Evolutionary conservation across 2,113 vertebrate genomes (phyloP).

Genomic region (Sphyrna mokarran): DNA sequence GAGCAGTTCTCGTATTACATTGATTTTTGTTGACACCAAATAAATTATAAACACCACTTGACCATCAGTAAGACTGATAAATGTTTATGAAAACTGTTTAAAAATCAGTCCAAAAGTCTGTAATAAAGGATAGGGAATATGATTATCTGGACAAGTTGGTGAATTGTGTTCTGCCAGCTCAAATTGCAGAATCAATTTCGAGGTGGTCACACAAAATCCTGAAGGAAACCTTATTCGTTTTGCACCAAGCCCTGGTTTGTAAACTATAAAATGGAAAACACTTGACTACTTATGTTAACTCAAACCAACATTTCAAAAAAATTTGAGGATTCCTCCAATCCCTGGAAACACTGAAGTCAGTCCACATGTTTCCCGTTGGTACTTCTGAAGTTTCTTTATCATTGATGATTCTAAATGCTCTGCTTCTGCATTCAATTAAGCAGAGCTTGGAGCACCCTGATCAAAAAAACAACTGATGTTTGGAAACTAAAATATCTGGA

Average conservation of each 20-base stretch:
- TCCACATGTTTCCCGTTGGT: not conserved
- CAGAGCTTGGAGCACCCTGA: not conserved
- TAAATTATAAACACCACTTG: conserved; percentile 7
- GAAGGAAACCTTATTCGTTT: not conserved
- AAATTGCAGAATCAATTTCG: not conserved
- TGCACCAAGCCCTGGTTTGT: not conserved
- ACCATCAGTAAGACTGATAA: not conserved
- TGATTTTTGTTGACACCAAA: not conserved
- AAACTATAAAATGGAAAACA: not conserved
- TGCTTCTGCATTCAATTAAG: not conserved
- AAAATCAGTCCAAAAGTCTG: not conserved
- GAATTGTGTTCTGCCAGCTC: not conserved
- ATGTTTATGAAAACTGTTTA: not conserved
- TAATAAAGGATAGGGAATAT: not conserved
- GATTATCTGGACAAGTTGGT: not conserved
- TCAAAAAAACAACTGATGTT: too few relatives aligned
- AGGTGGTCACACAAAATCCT: not conserved
- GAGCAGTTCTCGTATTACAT: not conserved
- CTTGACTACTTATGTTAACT: not conserved
- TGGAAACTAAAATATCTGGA: too few relatives aligned
- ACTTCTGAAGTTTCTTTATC: not conserved
- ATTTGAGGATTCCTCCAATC: not conserved
- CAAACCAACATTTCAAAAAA: not conserved
- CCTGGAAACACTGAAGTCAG: not conserved
- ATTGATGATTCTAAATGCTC: not conserved